Evolutionary conservation across 2,888 invertebrate species (phyloP), one percentile per base, ranked within the genome.

Genomic region (Hyposoter didymator): DNA sequence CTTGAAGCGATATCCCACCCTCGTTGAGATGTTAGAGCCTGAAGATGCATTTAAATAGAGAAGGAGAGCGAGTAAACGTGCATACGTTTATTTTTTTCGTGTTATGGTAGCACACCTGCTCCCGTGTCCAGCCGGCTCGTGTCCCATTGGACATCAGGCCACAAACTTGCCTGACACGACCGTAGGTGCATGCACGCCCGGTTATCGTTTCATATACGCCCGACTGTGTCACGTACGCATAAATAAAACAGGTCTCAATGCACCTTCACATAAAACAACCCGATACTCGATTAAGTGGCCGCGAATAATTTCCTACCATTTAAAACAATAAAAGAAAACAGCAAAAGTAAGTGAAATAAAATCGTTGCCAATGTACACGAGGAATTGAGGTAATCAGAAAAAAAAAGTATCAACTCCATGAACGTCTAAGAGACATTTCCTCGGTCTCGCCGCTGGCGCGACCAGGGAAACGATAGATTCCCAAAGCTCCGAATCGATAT

Each of bases 21-120:
- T 66, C 72, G 5, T 43, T 52, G 43, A 59, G 59, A 59, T 59
- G 59, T 22, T 28, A 69, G 70, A 70, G 62, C 69, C 62, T 78
- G 79, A 66, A 49, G 78, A 74, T 73, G 79, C 62, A 49, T 52
- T 79, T 84, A 84, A 84, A 84, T 79, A 75, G 67, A 69, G 47
- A 74, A 74, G 84, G 74, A 66, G 67, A 32, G 62, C 49, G 84
- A 45, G 75, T 79, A 75, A 79, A 79, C 52, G 84, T 78, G 82
- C 67, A 76, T 70, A 79, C 32, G 64, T 39, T 28, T 47, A 14
- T 64, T 43, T 80, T 49, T 66, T 67, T 43, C 67, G 75, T 35
- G 92, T 92, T 91, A 90, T 88, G 90, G 88, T 89, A 88, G 91
- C 92, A 93, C 92, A 93, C 92, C 93, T 93, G 93, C 91, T 89